Percentiles rank a stretch among this genome's conserved stretches.
phyloP scores from a whole-genome alignment of 2,888 invertebrate species.

The Harpalus rufipes region DNA sequence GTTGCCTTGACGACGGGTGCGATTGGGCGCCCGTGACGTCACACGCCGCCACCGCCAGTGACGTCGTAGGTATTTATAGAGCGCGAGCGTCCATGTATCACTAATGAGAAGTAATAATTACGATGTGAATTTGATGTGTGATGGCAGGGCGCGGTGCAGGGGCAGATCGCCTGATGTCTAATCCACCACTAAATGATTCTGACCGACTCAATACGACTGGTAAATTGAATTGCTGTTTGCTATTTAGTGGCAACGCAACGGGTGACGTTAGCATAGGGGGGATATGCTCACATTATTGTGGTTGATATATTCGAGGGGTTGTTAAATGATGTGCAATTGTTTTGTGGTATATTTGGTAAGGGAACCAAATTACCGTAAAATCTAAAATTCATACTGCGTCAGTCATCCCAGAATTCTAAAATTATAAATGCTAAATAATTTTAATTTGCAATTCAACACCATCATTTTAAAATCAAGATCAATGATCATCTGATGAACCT shows the following conservation, averaged over 20 bases:
- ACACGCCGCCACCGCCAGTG: conserved; percentile 36
- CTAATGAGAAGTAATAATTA: conserved; percentile 66
- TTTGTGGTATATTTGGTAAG: background rate
- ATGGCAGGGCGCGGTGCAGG: background rate
- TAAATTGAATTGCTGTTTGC: conserved; percentile 27
- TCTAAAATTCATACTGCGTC: too few species aligned
- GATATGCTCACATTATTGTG: background rate
- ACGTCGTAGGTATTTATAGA: conserved; percentile 56
- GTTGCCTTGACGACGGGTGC: conserved; percentile 44
- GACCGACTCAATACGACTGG: conserved; percentile 3
- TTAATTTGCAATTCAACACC: too few species aligned
- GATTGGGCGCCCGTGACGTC: conserved; percentile 55
- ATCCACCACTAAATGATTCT: conserved; percentile 4
- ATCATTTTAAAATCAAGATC: too few species aligned
- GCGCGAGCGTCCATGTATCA: conserved; percentile 28
- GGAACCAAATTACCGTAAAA: too few species aligned
- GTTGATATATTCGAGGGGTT: background rate
- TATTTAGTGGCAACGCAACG: background rate
- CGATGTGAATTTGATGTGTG: conserved; percentile 39
- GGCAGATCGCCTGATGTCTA: background rate
- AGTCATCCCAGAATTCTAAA: too few species aligned
- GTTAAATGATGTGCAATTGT: conserved; percentile 11
- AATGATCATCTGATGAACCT: too few species aligned
- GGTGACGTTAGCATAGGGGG: background rate
- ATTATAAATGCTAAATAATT: too few species aligned